Conservation (phyloP, 2,888 invertebrate species). For the Diplazon laetatorius region DNA sequence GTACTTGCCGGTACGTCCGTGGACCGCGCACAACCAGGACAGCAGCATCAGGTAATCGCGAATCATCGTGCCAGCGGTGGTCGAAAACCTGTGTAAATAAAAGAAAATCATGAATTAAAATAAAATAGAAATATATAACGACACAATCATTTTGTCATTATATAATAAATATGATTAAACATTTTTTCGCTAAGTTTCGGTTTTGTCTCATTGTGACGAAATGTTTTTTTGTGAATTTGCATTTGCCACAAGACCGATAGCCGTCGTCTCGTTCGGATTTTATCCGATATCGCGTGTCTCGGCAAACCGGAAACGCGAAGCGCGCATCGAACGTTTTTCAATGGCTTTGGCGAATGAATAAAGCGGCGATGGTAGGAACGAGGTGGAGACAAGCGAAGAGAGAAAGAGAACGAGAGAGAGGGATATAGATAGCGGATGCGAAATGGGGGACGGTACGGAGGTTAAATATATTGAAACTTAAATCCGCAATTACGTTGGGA, state of each 20-base stretch:
- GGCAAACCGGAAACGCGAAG: conserved; percentile 22
- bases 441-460: background rate
- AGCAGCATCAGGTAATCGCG: conserved; percentile 79
- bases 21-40: conserved; percentile 78
- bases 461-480: conserved; percentile 55
- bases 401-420: conserved; percentile 3
- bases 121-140: too few relatives aligned
- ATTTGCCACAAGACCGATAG: background rate
- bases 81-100: conserved; percentile 68
- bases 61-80: conserved; percentile 77
- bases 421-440: background rate
- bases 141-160: too few relatives aligned
- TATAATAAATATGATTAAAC: too few relatives aligned
- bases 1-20: conserved; percentile 78
- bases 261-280: conserved; percentile 9
- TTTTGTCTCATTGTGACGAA: too few relatives aligned
- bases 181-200: too few relatives aligned
- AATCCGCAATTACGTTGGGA: conserved; percentile 55
- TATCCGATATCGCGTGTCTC: conserved; percentile 17
- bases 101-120: too few relatives aligned
- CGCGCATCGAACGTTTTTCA: conserved; percentile 38
- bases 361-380: conserved; percentile 27
- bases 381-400: too few relatives aligned
- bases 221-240: too few relatives aligned
- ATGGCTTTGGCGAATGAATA: conserved; percentile 31